phyloP scores from a whole-genome alignment of 2,888 invertebrate genomes.

The Linnaemya tessellans region DNA sequence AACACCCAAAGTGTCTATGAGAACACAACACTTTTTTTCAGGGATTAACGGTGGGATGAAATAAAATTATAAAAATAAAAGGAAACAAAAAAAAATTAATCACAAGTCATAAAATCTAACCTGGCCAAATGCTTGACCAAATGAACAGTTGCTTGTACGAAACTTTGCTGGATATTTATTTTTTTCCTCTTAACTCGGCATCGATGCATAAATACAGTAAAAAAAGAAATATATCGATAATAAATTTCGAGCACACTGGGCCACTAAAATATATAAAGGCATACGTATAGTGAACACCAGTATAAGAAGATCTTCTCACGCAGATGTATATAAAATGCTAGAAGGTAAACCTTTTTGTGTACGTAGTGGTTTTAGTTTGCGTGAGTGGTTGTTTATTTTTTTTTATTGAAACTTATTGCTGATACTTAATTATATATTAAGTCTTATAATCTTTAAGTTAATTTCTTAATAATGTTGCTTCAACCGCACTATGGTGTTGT shows the following conservation, averaged over 20 bases:
- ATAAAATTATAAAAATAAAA: constrained; percentile 44
- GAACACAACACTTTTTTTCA: constrained; percentile 57
- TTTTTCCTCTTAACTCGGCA: neutral
- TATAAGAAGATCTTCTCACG: constrained; percentile 5
- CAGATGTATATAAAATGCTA: neutral
- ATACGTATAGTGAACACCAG: too few relatives aligned
- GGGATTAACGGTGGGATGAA: constrained; percentile 26
- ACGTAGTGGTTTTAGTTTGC: neutral
- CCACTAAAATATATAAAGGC: constrained; percentile 4
- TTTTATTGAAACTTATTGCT: constrained; percentile 29
- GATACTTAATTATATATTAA: constrained; percentile 47
- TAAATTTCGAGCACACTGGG: constrained; percentile 59
- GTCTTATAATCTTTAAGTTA: constrained; percentile 47
- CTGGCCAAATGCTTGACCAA: constrained; percentile 34
- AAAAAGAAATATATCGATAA: constrained; percentile 29
- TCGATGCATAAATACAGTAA: neutral
- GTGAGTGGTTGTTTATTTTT: neutral
- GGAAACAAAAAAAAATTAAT: too few relatives aligned
- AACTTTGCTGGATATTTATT: neutral
- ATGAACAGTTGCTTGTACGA: constrained; percentile 11
- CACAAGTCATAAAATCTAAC: constrained; percentile 62
- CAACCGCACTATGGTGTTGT: constrained; percentile 15
- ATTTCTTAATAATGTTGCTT: constrained; percentile 66
- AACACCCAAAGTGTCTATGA: constrained; percentile 72
- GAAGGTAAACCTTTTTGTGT: neutral